Conservation (phyloP, 2,797 vertebrate genomes). For the Phrynocephalus vlangalii region DNA sequence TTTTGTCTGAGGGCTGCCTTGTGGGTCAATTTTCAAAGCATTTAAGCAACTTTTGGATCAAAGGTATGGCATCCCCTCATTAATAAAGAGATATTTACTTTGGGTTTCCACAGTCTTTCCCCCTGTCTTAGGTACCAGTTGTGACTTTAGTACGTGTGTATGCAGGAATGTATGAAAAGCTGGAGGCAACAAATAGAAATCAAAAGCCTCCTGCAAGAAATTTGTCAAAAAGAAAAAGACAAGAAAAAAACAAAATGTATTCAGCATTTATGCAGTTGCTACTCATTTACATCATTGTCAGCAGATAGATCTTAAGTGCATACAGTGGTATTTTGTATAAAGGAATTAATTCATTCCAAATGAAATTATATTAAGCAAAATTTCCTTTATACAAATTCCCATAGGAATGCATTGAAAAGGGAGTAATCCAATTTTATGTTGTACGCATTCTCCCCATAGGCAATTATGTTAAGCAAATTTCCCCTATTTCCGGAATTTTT, state of each 20-base stretch:
- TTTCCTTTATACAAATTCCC: too few species aligned
- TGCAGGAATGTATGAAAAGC: neutral
- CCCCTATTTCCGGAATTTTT: too few species aligned
- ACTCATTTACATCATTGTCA: neutral
- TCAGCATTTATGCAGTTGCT: neutral
- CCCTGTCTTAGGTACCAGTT: neutral
- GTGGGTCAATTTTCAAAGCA: conserved; percentile 4
- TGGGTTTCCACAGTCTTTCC: neutral
- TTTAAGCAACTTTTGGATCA: neutral
- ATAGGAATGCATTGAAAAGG: too few species aligned
- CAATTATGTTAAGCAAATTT: too few species aligned
- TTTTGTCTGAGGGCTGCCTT: conserved; percentile 10
- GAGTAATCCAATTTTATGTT: too few species aligned
- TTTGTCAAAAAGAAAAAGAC: neutral
- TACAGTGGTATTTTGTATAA: too few species aligned
- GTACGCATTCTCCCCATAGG: too few species aligned
- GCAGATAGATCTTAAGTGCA: too few species aligned
- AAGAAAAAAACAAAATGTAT: neutral
- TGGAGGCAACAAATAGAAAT: neutral
- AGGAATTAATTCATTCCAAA: too few species aligned
- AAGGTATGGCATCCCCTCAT: neutral
- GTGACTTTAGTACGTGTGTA: neutral
- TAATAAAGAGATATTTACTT: neutral
- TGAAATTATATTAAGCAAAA: too few species aligned
- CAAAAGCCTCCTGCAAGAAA: neutral